Conservation (phyloP, 2,888 invertebrate species). For the Scotopteryx bipunctaria region DNA sequence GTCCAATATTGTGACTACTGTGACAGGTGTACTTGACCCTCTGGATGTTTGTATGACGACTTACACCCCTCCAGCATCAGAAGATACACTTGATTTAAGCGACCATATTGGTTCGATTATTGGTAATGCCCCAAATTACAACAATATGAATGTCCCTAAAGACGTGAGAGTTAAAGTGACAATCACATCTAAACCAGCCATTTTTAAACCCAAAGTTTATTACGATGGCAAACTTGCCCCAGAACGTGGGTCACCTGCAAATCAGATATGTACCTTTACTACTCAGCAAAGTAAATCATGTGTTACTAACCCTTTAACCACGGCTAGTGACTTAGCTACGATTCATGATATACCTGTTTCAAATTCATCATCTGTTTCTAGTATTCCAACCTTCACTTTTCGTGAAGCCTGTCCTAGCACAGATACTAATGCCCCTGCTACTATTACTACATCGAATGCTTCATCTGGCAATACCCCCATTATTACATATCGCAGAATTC, state of each 20-base stretch:
- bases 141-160: constrained; percentile 6
- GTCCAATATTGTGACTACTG: neutral
- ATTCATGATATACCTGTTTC: too few species aligned
- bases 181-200: neutral
- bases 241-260: neutral
- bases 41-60: constrained; percentile 9
- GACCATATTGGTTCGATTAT: neutral
- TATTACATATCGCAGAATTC: too few species aligned
- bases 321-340: too few species aligned
- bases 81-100: neutral
- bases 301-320: too few species aligned
- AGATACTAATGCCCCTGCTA: neutral
- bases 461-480: too few species aligned
- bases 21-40: constrained; percentile 4
- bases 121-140: neutral
- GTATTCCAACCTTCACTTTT: neutral
- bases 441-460: too few species aligned
- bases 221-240: constrained; percentile 5
- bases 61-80: neutral
- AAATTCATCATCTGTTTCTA: neutral
- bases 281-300: neutral
- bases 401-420: too few species aligned
- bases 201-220: constrained; percentile 1
- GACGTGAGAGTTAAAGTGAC: constrained; percentile 7
- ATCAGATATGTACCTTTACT: neutral